Evolutionary conservation across 2,888 invertebrate species (phyloP).

Genomic region (Metallyticus violacea): DNA sequence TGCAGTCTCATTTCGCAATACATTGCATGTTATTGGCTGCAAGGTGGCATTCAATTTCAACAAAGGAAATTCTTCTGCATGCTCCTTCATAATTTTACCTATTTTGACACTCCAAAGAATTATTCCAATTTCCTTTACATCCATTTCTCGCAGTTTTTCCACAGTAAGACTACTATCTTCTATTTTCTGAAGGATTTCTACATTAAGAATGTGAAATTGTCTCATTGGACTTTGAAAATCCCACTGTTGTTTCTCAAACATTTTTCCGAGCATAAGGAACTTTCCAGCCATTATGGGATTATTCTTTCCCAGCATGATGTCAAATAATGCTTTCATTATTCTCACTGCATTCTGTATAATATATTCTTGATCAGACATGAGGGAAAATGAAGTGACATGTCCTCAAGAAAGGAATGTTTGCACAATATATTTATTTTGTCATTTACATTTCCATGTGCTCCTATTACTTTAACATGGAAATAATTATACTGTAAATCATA

Average conservation of each 20-base stretch:
- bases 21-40: constrained; percentile 94
- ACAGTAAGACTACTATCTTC: constrained; percentile 71
- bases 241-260: constrained; percentile 92
- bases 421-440: constrained; percentile 94
- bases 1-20: constrained; percentile 79
- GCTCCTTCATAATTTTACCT: constrained; percentile 74
- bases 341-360: constrained; percentile 90
- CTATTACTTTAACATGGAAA: constrained; percentile 75
- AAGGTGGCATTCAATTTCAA: constrained; percentile 79
- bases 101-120: constrained; percentile 73
- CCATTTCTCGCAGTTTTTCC: constrained; percentile 81
- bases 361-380: constrained; percentile 85
- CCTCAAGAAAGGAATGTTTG: constrained; percentile 86
- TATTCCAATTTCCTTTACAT: constrained; percentile 77
- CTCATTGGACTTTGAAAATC: constrained; percentile 79
- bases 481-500: constrained; percentile 69
- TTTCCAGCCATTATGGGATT: constrained; percentile 86
- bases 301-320: constrained; percentile 85
- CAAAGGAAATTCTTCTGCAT: constrained; percentile 80
- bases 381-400: constrained; percentile 75
- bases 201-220: constrained; percentile 76
- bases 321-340: constrained; percentile 89
- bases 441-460: constrained; percentile 84
- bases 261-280: constrained; percentile 83
- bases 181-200: constrained; percentile 76